Base-by-base conservation (phyloP, 2,888 invertebrate species). In the Steromphala cineraria region DNA sequence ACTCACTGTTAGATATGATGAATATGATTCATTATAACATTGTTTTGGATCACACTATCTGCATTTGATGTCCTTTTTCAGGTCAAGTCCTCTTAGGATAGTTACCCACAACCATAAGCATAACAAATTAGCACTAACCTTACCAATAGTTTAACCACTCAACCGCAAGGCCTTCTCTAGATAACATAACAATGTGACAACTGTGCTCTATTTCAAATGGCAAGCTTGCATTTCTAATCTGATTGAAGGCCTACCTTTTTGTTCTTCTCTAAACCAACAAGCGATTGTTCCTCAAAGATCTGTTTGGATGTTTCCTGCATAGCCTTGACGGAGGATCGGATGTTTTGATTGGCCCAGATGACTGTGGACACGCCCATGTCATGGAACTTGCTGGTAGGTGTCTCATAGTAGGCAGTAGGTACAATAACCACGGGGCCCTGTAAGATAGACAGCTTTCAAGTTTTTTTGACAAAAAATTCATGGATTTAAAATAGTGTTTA, bases 271-370 rank as follows among this genome's bases (percentile, higher is more conserved):
- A 94, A 89, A 76, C 87, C 89, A 8, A 84, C 83, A 3, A 94
- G 86, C n/a, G 92, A 92, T 81, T 93, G 91, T 36, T 93, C 92
- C 53, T 91, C 87, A 81, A 88, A 92, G 74, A 94, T 94, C 55
- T 88, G 88, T 4, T 86, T 85, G 5, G 92, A 88, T 4, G 90
- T 89, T 28, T 91, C 87, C 83, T 94, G 93, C 92, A 94, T 94
- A 21, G 94, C 94, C n/a, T 86, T 85, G n/a, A 94, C 89, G 0
- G 92, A 92, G 15, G 94, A 92, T 67, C 94, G 83, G 46, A 94
- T 82, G 78, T 94, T 94, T 83, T 94, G 94, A 86, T 94, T 94
- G 78, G 94, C 94, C 94, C 94, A 94, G 75, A 94, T 94, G 2
- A 94, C 90, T 85, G 93, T 86, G 24, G 94, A 93, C 21, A 94